A percentile compares a stretch with the other conserved stretches of the same genome.
Conservation (phyloP, 2,797 vertebrate species). For the Rhinella marina region DNA sequence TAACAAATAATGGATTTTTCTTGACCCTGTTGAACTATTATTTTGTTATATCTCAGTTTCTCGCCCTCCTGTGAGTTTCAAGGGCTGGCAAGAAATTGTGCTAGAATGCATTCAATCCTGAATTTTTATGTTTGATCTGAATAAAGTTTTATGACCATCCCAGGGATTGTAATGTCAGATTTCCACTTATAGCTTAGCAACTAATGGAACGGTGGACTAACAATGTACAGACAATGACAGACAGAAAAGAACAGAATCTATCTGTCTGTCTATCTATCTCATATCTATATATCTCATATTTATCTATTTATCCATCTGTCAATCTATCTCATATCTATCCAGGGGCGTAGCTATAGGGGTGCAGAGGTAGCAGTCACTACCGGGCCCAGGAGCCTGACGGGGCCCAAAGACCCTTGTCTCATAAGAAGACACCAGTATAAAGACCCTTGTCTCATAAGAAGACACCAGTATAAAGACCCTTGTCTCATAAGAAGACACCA, state of each 20-base stretch:
- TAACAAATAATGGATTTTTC: background rate
- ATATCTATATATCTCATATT: too few relatives aligned
- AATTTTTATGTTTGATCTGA: background rate
- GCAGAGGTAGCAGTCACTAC: too few relatives aligned
- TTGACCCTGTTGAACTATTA: background rate
- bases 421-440: too few relatives aligned
- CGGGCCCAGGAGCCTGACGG: too few relatives aligned
- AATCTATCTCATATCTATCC: too few relatives aligned
- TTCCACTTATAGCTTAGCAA: background rate
- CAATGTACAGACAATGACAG: background rate
- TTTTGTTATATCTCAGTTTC: background rate
- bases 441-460: too few relatives aligned
- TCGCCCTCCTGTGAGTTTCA: background rate
- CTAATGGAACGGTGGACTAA: background rate
- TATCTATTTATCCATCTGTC: too few relatives aligned
- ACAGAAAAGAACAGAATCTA: background rate
- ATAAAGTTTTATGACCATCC: background rate
- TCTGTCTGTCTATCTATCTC: too few relatives aligned
- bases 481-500: too few relatives aligned
- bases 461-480: too few relatives aligned
- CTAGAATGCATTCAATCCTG: background rate
- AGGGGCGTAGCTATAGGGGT: too few relatives aligned
- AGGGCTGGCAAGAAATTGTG: background rate
- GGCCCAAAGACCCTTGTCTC: too few relatives aligned
- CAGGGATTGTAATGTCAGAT: background rate